These are phyloP conservation scores for Ranitomeya variabilis DNA, from an alignment of 2,113 vertebrate species.

Conservation along the genomic window DNA sequence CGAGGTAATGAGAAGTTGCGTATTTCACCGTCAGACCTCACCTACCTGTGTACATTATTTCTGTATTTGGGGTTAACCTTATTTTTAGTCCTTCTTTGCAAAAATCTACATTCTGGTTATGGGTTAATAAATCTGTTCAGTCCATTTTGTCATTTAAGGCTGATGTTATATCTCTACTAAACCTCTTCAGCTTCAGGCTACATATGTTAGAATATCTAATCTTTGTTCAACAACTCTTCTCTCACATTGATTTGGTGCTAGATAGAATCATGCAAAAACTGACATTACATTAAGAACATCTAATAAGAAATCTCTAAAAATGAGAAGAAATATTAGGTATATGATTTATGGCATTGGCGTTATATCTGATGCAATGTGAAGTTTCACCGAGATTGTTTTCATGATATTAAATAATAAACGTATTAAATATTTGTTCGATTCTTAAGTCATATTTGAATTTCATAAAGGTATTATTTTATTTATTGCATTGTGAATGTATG, in stretches of 20 bases:
- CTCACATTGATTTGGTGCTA: conserved; percentile 53
- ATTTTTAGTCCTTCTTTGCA: neutral
- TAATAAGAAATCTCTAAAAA: conserved; percentile 4
- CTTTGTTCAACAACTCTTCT: conserved; percentile 55
- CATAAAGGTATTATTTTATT: neutral
- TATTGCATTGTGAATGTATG: neutral
- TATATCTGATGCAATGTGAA: neutral
- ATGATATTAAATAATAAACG: neutral
- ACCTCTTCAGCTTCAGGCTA: conserved; percentile 54
- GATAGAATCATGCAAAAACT: conserved; percentile 55
- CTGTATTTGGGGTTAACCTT: neutral
- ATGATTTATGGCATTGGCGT: neutral
- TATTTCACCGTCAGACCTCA: neutral
- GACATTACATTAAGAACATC: conserved; percentile 51
- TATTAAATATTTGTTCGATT: neutral
- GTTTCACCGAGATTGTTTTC: neutral
- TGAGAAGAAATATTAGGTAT: neutral
- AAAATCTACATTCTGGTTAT: conserved; percentile 37
- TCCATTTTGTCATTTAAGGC: conserved; percentile 55
- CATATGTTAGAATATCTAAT: conserved; percentile 57
- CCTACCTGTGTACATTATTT: neutral
- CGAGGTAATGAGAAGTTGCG: neutral
- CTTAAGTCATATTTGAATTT: neutral
- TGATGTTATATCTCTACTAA: conserved; percentile 57
- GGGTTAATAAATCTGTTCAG: conserved; percentile 54